phyloP scores from a whole-genome alignment of 2,113 vertebrate species.

The Neoarius graeffei region DNA sequence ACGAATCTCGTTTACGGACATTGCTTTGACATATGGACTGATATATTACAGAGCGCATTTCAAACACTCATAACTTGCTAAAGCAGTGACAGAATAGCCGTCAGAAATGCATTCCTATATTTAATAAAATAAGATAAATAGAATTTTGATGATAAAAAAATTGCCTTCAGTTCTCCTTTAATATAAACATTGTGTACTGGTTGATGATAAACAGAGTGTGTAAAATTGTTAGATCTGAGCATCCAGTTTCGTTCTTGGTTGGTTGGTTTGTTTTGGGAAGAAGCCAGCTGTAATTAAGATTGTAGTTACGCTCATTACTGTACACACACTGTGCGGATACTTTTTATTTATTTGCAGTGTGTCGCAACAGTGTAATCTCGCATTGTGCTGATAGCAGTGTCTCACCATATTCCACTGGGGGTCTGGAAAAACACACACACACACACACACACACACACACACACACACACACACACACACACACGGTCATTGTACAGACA shows the following conservation, averaged over 20 bases:
- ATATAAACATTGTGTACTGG: no score
- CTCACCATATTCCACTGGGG: conserved; percentile 21
- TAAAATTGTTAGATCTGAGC: neutral
- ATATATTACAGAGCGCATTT: no score
- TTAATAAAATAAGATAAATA: no score
- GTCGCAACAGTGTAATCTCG: neutral
- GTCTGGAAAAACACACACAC: conserved; percentile 31
- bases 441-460: conserved; percentile 26
- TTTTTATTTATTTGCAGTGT: conserved; percentile 10
- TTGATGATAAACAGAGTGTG: no score
- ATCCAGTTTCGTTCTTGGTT: neutral
- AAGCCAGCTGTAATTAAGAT: neutral
- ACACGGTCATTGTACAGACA: neutral
- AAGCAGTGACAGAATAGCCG: no score
- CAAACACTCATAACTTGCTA: no score
- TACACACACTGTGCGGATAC: neutral
- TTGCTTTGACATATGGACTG: no score
- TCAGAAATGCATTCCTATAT: no score
- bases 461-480: conserved; percentile 26
- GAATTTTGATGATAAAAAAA: no score
- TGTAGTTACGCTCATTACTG: no score
- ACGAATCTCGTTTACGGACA: no score
- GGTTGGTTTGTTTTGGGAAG: conserved; percentile 9
- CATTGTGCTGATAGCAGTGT: conserved; percentile 28
- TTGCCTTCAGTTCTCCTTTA: no score